phyloP scores from a whole-genome alignment of 2,113 vertebrate species.

The Orycteropus afer region DNA sequence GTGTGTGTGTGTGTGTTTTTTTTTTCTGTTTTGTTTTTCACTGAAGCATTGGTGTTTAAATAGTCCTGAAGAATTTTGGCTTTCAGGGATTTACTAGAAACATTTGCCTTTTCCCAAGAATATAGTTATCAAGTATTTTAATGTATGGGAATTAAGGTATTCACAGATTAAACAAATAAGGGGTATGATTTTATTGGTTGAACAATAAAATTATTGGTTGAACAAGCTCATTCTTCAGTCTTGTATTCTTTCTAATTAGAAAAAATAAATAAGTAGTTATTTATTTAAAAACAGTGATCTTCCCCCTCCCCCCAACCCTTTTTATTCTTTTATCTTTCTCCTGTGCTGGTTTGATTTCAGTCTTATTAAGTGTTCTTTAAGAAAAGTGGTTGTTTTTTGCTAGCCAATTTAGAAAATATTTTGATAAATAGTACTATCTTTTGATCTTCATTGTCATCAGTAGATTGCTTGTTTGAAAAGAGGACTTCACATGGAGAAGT shows the following conservation, averaged over 20 bases:
- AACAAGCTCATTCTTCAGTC: background rate
- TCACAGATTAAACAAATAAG: background rate
- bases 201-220: background rate
- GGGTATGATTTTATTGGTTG: background rate
- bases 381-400: background rate
- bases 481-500: background rate
- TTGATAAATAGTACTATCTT: too few species aligned
- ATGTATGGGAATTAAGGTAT: background rate
- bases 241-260: background rate
- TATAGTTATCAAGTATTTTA: background rate
- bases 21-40: background rate
- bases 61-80: background rate
- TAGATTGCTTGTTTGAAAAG: background rate
- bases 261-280: background rate
- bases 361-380: background rate
- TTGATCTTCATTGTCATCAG: background rate
- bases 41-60: background rate
- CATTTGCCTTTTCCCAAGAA: background rate
- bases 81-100: background rate
- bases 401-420: background rate
- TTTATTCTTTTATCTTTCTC: background rate
- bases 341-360: background rate
- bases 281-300: background rate
- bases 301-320: background rate
- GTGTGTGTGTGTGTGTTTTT: too few species aligned